Evolutionary conservation across 2,113 vertebrate genomes (phyloP).

Genomic region (Dipodomys spectabilis): DNA sequence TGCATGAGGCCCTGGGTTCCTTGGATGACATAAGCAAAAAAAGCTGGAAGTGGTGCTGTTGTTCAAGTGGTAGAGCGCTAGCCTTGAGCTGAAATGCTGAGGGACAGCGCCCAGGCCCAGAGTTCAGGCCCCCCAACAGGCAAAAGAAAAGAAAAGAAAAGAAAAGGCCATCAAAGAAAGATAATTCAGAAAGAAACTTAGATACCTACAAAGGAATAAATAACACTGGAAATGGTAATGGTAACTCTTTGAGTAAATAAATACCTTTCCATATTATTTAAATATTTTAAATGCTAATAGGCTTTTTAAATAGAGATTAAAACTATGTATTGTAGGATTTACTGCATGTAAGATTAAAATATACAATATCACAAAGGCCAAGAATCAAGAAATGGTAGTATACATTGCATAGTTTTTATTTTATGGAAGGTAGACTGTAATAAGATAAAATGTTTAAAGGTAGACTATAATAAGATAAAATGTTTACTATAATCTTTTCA

Average conservation of each 20-base stretch:
- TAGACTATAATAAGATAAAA: not conserved
- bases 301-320: slow-evolving; percentile 21
- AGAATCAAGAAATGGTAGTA: not conserved
- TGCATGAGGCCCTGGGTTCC: too few relatives aligned
- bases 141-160: too few relatives aligned
- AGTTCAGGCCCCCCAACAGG: too few relatives aligned
- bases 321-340: not conserved
- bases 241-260: not conserved
- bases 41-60: too few relatives aligned
- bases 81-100: too few relatives aligned
- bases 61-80: too few relatives aligned
- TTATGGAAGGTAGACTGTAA: not conserved
- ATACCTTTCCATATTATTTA: slow-evolving; percentile 5
- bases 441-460: slow-evolving; percentile 15
- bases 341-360: not conserved
- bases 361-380: not conserved
- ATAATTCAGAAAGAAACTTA: slow-evolving; percentile 10
- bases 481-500: not conserved
- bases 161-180: not conserved
- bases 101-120: too few relatives aligned
- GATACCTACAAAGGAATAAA: not conserved
- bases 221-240: not conserved
- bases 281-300: slow-evolving; percentile 5
- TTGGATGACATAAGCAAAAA: too few relatives aligned
- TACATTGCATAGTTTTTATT: not conserved